These are phyloP conservation scores for Parazoanthus darwini DNA, from an alignment of 92 coral and sea anemone species.

Conservation along the genomic window DNA sequence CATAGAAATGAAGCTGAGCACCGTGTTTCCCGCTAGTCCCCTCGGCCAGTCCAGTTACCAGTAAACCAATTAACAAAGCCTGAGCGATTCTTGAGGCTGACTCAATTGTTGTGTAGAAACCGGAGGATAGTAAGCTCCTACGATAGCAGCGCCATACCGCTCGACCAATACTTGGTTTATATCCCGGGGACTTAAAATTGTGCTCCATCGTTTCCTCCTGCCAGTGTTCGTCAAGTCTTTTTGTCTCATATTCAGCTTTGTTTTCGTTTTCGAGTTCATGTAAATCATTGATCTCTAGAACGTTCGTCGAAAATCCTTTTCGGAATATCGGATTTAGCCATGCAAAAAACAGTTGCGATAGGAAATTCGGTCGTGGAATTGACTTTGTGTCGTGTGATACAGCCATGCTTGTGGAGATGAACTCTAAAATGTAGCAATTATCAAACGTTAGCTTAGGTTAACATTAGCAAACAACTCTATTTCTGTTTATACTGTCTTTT, in stretches of 20 bases:
- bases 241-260: constrained; percentile 35
- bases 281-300: neutral
- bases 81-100: constrained; percentile 18
- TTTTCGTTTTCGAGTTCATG: constrained; percentile 24
- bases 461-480: neutral
- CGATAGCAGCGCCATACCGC: constrained; percentile 40
- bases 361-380: neutral
- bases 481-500: neutral
- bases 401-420: constrained; percentile 1
- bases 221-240: constrained; percentile 13
- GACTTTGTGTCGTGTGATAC: neutral
- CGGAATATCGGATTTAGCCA: constrained; percentile 39
- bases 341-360: constrained; percentile 24
- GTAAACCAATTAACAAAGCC: constrained; percentile 29
- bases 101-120: constrained; percentile 21
- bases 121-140: constrained; percentile 3
- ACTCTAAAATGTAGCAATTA: neutral
- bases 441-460: neutral
- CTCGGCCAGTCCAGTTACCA: constrained; percentile 39
- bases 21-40: neutral
- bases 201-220: neutral
- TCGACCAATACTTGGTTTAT: constrained; percentile 23
- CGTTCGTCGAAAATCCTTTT: constrained; percentile 28
- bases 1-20: constrained; percentile 14
- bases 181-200: neutral